Base-by-base conservation (phyloP, 1,140 invertebrate species). In the Panagrolaimus sp. region DNA sequence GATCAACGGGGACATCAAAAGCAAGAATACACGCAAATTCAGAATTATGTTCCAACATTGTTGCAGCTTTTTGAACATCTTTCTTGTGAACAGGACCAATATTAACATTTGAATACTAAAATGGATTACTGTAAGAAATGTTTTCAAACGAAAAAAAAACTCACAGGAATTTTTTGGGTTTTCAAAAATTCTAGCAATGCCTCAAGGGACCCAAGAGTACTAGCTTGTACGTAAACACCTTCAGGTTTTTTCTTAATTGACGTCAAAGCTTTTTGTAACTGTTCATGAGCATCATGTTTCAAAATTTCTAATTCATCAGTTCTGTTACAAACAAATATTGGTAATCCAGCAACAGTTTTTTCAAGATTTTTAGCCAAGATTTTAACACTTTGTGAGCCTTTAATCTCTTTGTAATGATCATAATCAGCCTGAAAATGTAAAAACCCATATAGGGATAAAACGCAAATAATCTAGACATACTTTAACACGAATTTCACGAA, bases 51-150 rank as follows among this genome's bases (percentile, higher is more conserved):
- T 98, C 95, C 86, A 98, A 84, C 96, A 99, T 99, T 67, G 92
- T 92, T 7, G 95, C 97, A 1, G 95, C 95, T 85, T 94, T 97
- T 92, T 98, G 98, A 1, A 99, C 94, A 85, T 99, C 96, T 81
- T 93, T 93, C 84, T 96, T 98, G 62, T 98, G 96, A 38, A 99
- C 96, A 24, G 96, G 96, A 12, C 96, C 96, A 85, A 99, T 98
- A 75, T 95, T 91, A 78, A 99, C 97, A 63, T 94, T 93, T 52
- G 92, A 90, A 86, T 96, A 98, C 92, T 96, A 87, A 63, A 89
- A 89, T n/a, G n/a, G n/a, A n/a, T n/a, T n/a, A n/a, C n/a, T n/a
- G 81, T 74, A 84, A 84, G 74, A 70, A 63, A 17, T 12, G 24
- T 44, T n/a, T 26, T n/a, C n/a, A n/a, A n/a, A n/a, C n/a, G n/a